Base-by-base conservation (phyloP, 2,113 vertebrate species). In the Gopherus flavomarginatus region DNA sequence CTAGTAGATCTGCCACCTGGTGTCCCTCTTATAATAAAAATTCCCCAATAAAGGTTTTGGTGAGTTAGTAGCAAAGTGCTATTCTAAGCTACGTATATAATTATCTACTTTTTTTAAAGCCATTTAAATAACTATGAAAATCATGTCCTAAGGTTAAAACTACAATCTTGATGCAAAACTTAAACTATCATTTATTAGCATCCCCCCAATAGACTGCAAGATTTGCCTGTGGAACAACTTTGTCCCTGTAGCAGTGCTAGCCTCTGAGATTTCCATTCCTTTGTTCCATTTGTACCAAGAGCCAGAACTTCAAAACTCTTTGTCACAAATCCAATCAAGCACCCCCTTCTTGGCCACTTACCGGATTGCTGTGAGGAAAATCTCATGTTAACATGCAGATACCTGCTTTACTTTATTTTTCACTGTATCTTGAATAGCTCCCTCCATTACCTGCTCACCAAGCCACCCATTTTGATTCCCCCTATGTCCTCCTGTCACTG, bases 61-160 rank as follows among this genome's bases (percentile, higher is more conserved):
- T 92, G 90, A 83, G 17, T 80, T 97, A 72, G 57, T 19, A 94
- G 62, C 82, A 11, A 85, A 85, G 75, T 2, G 0, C 42, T 47
- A 47, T 11, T 57, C 65, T 92, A 47, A 49, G 12, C 72, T 72
- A 93, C 85, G 83, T 2, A 0, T 42, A 78, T 57, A 93, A 85
- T 92, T 91, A 91, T 50, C 88, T 65, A 57, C 75, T 88, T 59
- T 88, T 72, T 89, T 17, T 7, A 38, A 97, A 95, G 57, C 22
- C 75, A 3, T 81, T 29, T 79, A 85, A 0, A 88, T 5, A 84
- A 13, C 54, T 90, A 88, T 2, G 7, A 54, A 93, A 94, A 87
- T 69, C 59, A 93, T 59, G 47, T 85, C 29, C 24, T 29, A 92
- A 17, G 90, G 65, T 79, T 86, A 87, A 89, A 79, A 47, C 26